Evolutionary conservation across 2,113 vertebrate species (phyloP).

Genomic region (Bos taurus): ARS-UCD2.0 NC_037350.1:31762501-31763000

Average conservation of each 20-base stretch:
- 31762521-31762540: background rate
- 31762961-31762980: background rate
- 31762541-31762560: background rate
- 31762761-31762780: background rate
- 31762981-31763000: background rate
- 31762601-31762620: background rate
- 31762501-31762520: background rate
- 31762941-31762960: accelerated
- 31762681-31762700: background rate
- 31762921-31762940: background rate
- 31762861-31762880: background rate
- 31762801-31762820: background rate
- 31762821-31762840: background rate
- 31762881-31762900: background rate
- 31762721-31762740: background rate
- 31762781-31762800: background rate
- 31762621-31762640: background rate
- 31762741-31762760: background rate
- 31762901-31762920: background rate
- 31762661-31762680: background rate
- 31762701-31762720: background rate
- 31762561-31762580: background rate
- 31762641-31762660: background rate
- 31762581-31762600: background rate
- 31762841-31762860: background rate